These are phyloP conservation scores for Sclerodermus sp. DNA, from an alignment of 2,888 invertebrate genomes.

Conservation along the genomic window DNA sequence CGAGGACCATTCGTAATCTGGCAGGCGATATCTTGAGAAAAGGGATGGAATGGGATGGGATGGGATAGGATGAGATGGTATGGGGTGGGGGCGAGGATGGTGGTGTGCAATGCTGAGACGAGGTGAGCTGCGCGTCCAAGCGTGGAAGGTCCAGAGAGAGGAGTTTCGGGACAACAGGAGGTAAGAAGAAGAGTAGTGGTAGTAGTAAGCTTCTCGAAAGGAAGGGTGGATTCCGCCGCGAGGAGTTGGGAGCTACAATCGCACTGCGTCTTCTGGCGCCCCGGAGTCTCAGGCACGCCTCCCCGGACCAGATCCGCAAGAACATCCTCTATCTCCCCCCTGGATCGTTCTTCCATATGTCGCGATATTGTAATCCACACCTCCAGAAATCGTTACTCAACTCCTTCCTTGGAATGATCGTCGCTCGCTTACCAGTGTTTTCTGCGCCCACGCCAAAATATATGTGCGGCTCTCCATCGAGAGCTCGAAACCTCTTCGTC, in stretches of 20 bases:
- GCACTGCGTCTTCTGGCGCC: conserved; percentile 52
- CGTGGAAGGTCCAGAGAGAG: conserved; percentile 1
- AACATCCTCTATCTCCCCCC: conserved; percentile 18
- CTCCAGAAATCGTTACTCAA: conserved; percentile 35
- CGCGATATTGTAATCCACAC: conserved; percentile 50
- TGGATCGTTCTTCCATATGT: conserved; percentile 36
- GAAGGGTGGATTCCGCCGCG: conserved; percentile 11
- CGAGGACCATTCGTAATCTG: conserved; percentile 17
- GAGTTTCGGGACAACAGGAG: conserved; percentile 14
- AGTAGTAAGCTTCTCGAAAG: conserved; percentile 10
- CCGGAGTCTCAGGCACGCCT: conserved; percentile 46
- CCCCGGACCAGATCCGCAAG: conserved; percentile 23
- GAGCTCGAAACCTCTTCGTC: too few relatives aligned
- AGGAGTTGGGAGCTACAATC: conserved; percentile 38
- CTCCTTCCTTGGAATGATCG: conserved; percentile 8
- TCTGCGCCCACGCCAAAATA: too few relatives aligned
- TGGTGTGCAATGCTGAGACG: too few relatives aligned
- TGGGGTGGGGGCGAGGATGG: neutral
- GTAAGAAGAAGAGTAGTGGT: conserved; percentile 12
- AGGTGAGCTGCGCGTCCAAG: too few relatives aligned
- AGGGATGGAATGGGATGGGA: neutral
- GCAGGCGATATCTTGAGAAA: conserved; percentile 19
- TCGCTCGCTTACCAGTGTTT: too few relatives aligned
- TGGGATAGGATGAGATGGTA: conserved; percentile 5
- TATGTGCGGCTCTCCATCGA: too few relatives aligned